Percentiles rank a stretch among this genome's conserved stretches.
Conservation (phyloP, 2,113 vertebrate genomes). For the Eurypyga helias region DNA sequence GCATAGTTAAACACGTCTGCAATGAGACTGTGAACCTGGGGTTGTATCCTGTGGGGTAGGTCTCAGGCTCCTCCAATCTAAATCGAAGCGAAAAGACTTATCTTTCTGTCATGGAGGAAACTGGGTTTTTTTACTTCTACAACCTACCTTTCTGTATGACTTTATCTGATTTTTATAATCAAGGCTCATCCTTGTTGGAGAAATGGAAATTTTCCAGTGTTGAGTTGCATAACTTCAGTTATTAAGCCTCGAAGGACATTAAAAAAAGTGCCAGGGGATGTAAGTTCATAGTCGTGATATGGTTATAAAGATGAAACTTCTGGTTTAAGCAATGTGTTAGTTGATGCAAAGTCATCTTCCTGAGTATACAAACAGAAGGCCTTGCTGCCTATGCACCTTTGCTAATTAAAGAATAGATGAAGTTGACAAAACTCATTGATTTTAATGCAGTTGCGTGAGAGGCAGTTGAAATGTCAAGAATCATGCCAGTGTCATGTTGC, state of each 20-base stretch:
- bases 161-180: not conserved
- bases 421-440: slow-evolving; percentile 37
- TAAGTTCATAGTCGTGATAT: not conserved
- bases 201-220: not conserved
- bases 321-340: not conserved
- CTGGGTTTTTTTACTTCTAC: not conserved
- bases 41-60: not conserved
- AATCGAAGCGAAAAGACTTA: not conserved
- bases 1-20: not conserved
- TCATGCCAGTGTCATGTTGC: slow-evolving; percentile 39
- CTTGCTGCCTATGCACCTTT: not conserved
- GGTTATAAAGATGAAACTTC: slow-evolving; percentile 3
- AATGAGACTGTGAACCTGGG: not conserved
- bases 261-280: not conserved
- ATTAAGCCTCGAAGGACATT: not conserved
- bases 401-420: not conserved
- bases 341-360: slow-evolving; percentile 25
- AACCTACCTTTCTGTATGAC: not conserved
- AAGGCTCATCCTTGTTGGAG: not conserved
- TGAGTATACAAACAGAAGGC: not conserved
- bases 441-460: slow-evolving; percentile 18
- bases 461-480: slow-evolving; percentile 43
- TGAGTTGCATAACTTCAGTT: not conserved
- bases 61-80: not conserved
- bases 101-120: not conserved